These are phyloP conservation scores for Chromis chromis DNA, from an alignment of 2,797 vertebrate species.

Conservation along the genomic window DNA sequence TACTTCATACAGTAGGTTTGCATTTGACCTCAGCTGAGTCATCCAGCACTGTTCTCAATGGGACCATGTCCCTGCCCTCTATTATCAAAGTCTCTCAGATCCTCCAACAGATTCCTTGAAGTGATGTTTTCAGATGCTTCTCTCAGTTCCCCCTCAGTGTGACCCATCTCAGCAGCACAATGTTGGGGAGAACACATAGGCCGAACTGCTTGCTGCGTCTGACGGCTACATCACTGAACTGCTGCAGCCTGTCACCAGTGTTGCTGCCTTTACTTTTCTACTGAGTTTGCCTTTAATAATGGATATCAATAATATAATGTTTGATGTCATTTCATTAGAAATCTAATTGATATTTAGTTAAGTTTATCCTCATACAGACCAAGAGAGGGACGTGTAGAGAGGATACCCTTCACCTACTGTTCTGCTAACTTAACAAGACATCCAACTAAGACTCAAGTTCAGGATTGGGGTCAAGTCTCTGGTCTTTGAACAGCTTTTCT, in stretches of 20 bases:
- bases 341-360: too few relatives aligned
- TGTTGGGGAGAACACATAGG: not conserved
- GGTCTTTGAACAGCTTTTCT: not conserved
- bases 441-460: not conserved
- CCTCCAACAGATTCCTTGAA: constrained; percentile 33
- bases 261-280: too few relatives aligned
- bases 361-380: too few relatives aligned
- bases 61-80: not conserved
- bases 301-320: too few relatives aligned
- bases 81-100: not conserved
- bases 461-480: not conserved
- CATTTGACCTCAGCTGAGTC: not conserved
- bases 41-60: not conserved
- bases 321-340: too few relatives aligned
- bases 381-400: too few relatives aligned
- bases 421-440: too few relatives aligned
- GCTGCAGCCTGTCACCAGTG: too few relatives aligned
- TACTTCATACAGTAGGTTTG: not conserved
- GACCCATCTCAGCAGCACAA: not conserved
- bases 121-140: constrained; percentile 1
- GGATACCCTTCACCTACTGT: too few relatives aligned
- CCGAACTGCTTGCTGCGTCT: not conserved
- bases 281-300: too few relatives aligned
- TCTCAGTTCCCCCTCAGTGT: not conserved
- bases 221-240: not conserved